These are phyloP conservation scores for Pituophis catenifer DNA, from an alignment of 2,113 vertebrate species.

Conservation along the genomic window DNA sequence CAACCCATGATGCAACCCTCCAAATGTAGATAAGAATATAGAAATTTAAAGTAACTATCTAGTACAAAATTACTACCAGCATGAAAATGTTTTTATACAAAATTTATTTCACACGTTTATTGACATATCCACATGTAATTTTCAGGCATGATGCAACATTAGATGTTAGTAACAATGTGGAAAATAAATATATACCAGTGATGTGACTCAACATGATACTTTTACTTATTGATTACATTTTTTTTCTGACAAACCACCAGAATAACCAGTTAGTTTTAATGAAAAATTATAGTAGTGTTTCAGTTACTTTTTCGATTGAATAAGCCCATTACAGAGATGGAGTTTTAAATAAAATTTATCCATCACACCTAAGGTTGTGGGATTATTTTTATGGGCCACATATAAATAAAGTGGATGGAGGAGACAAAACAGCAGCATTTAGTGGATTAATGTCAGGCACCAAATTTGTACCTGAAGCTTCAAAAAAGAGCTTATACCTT, in stretches of 20 bases:
- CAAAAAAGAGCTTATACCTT: not conserved
- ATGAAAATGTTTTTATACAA: constrained; percentile 59
- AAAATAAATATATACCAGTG: constrained; percentile 69
- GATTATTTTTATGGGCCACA: not conserved
- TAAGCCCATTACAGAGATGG: constrained; percentile 12
- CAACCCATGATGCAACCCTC: not conserved
- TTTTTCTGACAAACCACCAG: constrained; percentile 7
- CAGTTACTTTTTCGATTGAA: constrained; percentile 39
- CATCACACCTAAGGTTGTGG: not conserved
- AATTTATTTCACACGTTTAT: constrained; percentile 78
- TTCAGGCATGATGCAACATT: constrained; percentile 64
- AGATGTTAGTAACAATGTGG: constrained; percentile 62
- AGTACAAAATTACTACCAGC: constrained; percentile 36
- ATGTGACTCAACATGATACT: constrained; percentile 63
- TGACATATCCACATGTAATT: constrained; percentile 80
- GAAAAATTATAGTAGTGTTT: constrained; percentile 36
- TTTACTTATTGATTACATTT: constrained; percentile 26
- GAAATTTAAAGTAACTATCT: not conserved
- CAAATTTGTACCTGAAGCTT: not conserved
- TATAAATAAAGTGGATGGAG: not conserved
- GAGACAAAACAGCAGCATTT: not conserved
- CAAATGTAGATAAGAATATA: not conserved
- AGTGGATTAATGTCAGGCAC: not conserved
- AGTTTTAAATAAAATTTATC: not conserved
- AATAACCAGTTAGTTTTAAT: constrained; percentile 25